Evolutionary conservation across 2,797 vertebrate genomes (phyloP), one percentile per base, ranked within the genome.

Genomic region (Sebastes vulpes): DNA sequence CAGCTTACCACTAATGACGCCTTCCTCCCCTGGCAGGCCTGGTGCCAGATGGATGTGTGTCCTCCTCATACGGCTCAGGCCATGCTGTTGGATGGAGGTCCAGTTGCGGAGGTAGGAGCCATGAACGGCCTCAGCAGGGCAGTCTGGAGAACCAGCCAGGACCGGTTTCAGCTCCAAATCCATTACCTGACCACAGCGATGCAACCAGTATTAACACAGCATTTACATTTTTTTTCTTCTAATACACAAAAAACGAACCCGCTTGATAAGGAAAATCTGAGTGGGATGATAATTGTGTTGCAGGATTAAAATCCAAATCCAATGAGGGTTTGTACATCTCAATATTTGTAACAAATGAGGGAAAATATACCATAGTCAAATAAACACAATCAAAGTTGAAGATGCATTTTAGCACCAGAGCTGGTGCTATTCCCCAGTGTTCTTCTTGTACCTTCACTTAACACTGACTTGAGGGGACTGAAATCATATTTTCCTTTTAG

Each of bases 1-100:
- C 89, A 82, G 9, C 72, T 77, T 74, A 96, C 98, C 97, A 4
- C 97, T 98, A 82, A 97, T 92, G 58, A 97, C 86, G 0, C 85
- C 89, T 1, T 93, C 84, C 11, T 97, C 96, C 25, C 95, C 97
- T 2, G 96, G 97, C 59, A 98, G 93, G 18, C 97, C 97, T 0
- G 93, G 74, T 0, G 97, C 96, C 88, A 98, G 91, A 84, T 98
- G 98, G 83, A 99, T 97, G 86, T 98, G 98, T 0, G 89, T 96
- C 35, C 98, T 96, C 1, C 83, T 94, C 95, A 95, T 96, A 79
- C 97, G 89, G 81, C 86, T 96, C 77, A 99, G 94, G 63, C 98
- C 98, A 28, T 87, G 82, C 21, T 89, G 91, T 63, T 89, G 93
- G 76, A 99, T 98, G 69, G 96, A 94, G 11, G 87, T 90, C 98